Evolutionary conservation across 2,797 vertebrate species (phyloP), one percentile per base, ranked within the genome.

Genomic region (Rallus crepitans): DNA sequence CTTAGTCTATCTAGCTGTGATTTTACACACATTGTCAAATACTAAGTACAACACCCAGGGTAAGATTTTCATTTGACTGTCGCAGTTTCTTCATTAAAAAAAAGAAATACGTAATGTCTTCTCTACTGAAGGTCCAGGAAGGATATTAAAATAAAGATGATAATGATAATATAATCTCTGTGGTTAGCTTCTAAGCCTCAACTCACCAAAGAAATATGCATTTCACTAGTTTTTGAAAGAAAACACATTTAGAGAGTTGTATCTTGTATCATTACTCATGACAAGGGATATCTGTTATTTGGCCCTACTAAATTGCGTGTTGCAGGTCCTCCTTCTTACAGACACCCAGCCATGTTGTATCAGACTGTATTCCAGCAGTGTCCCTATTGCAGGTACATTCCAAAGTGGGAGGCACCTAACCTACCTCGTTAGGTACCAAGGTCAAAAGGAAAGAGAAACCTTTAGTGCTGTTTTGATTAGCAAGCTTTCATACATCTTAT

Each of bases 1-100:
- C 90, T 89, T 91, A 81, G 65, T 89, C 84, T 93, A 72, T 87
- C 56, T 81, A 60, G 28, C 52, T 90, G 70, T 70, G 80, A 84
- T 94, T 95, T 94, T 91, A 93, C 66, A 48, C 31, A 28, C 64
- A 77, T 87, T 96, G 55, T 77, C 82, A 91, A 90, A 89, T 81
- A 89, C 6, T 21, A 45, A 87, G 47, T 86, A 45, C 66, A 83
- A 88, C 78, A 73, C 66, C 63, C 47, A 81, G 28, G 23, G 72
- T 37, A 86, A 89, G 55, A 55, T 63, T 89, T 90, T 52, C 15
- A 79, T 82, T 93, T 79, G 35, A 56, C 17, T 66, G 7, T 56
- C 76, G n/a, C 45, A 64, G 33, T 90, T 94, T 86, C 73, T 72
- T 88, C 15, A 45, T 61, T 20, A 53, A 25, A 50, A 60, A 59